phyloP scores from a whole-genome alignment of 2,797 vertebrate genomes.

The Petrocephalus schoutedeni region DNA sequence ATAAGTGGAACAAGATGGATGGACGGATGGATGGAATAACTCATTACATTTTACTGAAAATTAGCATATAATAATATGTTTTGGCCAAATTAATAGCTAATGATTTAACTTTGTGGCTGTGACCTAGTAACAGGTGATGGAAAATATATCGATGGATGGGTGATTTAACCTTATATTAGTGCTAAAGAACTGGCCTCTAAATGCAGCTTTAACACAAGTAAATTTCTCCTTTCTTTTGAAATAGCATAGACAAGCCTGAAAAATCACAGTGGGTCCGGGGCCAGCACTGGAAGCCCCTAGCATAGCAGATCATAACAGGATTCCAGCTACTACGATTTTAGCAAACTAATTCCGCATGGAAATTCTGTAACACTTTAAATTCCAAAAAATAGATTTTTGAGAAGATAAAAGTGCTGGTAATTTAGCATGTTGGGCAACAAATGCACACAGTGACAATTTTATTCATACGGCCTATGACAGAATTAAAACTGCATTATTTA shows the following conservation, averaged over 20 bases:
- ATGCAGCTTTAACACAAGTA: neutral
- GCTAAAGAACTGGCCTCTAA: neutral
- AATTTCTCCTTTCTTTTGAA: neutral
- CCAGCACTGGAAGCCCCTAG: neutral
- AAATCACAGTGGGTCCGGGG: neutral
- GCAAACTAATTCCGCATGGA: neutral
- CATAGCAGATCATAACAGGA: neutral
- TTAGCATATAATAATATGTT: neutral
- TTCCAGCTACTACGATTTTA: neutral
- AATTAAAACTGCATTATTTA: constrained; percentile 10
- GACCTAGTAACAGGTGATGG: neutral
- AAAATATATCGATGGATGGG: neutral
- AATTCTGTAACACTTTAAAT: neutral
- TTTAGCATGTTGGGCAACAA: neutral
- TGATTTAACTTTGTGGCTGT: neutral
- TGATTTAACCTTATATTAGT: neutral
- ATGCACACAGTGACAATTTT: neutral
- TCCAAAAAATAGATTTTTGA: neutral
- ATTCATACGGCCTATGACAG: neutral
- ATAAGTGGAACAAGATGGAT: neutral
- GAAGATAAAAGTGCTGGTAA: neutral
- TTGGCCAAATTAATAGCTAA: neutral
- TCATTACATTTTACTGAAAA: neutral
- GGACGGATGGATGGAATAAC: neutral
- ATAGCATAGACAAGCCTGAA: neutral